phyloP scores from a whole-genome alignment of 1,140 invertebrate genomes.

The Homalodisca vitripennis region DNA sequence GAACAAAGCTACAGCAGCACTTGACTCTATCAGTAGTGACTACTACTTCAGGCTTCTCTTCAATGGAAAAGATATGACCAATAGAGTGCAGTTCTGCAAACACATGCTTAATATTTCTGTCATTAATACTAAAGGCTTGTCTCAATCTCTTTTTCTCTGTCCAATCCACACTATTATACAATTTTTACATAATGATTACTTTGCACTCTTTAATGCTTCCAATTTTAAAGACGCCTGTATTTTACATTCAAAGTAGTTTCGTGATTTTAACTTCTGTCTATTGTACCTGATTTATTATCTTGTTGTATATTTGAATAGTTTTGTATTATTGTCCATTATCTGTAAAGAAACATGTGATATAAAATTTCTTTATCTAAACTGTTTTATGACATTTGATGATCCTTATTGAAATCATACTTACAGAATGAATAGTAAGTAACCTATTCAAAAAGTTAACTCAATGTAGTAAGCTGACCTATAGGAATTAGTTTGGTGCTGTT shows the following conservation, averaged over 20 bases:
- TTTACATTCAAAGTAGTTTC: slow-evolving; percentile 8
- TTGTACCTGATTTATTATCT: neutral
- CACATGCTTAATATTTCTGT: slow-evolving; percentile 48
- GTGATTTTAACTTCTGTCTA: neutral
- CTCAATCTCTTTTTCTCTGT: slow-evolving; percentile 60
- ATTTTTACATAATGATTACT: slow-evolving; percentile 84
- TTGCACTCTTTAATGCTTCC: slow-evolving; percentile 71
- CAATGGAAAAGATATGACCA: slow-evolving; percentile 85
- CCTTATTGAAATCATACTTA: neutral
- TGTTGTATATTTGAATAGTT: neutral
- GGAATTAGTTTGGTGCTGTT: no score
- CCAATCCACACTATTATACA: slow-evolving; percentile 81
- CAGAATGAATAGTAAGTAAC: neutral
- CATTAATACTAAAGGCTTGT: slow-evolving; percentile 43
- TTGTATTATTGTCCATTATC: neutral
- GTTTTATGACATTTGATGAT: neutral
- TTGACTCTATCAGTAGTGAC: slow-evolving; percentile 54
- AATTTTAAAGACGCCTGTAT: slow-evolving; percentile 84
- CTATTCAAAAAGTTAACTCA: no score
- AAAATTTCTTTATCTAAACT: neutral
- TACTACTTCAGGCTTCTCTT: slow-evolving; percentile 81
- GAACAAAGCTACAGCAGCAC: slow-evolving; percentile 50
- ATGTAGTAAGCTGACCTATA: no score
- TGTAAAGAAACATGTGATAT: neutral
- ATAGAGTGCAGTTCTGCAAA: slow-evolving; percentile 76